Conservation (phyloP, 2,113 vertebrate species). For the Noctilio leporinus region DNA sequence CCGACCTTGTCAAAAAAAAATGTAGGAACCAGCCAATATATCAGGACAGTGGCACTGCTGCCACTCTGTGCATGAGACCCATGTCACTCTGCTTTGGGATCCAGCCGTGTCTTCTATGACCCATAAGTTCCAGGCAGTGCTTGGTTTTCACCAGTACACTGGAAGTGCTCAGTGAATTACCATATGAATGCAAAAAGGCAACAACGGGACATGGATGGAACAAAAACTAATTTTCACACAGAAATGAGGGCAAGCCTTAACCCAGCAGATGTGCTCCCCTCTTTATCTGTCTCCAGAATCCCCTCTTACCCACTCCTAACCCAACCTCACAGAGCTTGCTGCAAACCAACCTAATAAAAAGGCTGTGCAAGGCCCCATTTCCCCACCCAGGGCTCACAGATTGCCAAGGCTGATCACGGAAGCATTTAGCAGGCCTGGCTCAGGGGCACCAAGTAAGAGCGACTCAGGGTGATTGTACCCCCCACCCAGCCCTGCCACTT, state of each 20-base stretch:
- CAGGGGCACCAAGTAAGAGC: background rate
- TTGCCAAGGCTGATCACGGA: background rate
- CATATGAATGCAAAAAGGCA: background rate
- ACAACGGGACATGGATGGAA: background rate
- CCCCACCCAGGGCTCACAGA: background rate
- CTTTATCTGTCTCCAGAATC: background rate
- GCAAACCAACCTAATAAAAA: background rate
- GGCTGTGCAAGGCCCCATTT: background rate
- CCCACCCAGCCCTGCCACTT: background rate
- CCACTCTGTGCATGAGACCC: background rate
- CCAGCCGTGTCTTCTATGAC: background rate
- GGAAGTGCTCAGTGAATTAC: background rate
- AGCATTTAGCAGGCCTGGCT: background rate
- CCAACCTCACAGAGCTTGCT: background rate
- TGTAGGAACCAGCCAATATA: background rate
- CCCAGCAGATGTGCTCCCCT: background rate
- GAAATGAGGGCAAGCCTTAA: background rate
- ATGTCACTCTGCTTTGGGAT: background rate
- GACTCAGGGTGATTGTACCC: fast-evolving
- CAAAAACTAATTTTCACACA: background rate
- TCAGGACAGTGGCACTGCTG: background rate
- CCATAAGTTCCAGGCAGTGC: background rate
- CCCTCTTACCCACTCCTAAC: background rate
- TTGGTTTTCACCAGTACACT: background rate
- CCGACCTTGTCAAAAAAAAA: background rate